Conservation (phyloP, 2,888 invertebrate genomes). For the Campoletis raptor region DNA sequence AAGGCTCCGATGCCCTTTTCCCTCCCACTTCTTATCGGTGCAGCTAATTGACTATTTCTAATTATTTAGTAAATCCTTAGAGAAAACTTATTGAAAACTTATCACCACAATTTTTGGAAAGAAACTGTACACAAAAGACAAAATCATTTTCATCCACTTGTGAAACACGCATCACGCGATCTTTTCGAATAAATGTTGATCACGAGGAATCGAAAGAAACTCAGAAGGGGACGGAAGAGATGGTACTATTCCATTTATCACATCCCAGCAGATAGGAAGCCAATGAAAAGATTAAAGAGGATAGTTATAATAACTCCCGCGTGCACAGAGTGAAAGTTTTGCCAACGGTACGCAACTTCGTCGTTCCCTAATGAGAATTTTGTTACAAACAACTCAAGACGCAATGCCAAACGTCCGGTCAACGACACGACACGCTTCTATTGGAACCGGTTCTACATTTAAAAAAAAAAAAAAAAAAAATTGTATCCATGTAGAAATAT, state of each 20-base stretch:
- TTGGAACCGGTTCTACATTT: background rate
- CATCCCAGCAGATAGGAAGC: constrained; percentile 55
- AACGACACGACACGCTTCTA: constrained; percentile 66
- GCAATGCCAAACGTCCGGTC: constrained; percentile 62
- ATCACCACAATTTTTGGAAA: background rate
- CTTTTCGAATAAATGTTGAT: background rate
- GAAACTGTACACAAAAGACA: background rate
- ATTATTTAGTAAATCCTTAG: background rate
- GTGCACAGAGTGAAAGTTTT: constrained; percentile 63
- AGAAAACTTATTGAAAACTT: background rate
- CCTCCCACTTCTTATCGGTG: too few relatives aligned
- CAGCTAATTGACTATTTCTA: background rate
- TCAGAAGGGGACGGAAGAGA: background rate
- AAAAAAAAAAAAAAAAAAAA: background rate
- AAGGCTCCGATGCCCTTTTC: background rate
- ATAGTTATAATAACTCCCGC: constrained; percentile 55
- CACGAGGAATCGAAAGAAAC: background rate
- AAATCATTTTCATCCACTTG: background rate
- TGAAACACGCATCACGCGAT: background rate
- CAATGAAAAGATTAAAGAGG: constrained; percentile 65
- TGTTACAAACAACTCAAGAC: constrained; percentile 56
- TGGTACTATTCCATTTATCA: constrained; percentile 58
- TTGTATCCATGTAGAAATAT: background rate
- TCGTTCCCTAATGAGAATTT: constrained; percentile 51
- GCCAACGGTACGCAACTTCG: constrained; percentile 31